Conservation (phyloP, 1,140 invertebrate genomes). For the Oryzaephilus surinamensis region DNA sequence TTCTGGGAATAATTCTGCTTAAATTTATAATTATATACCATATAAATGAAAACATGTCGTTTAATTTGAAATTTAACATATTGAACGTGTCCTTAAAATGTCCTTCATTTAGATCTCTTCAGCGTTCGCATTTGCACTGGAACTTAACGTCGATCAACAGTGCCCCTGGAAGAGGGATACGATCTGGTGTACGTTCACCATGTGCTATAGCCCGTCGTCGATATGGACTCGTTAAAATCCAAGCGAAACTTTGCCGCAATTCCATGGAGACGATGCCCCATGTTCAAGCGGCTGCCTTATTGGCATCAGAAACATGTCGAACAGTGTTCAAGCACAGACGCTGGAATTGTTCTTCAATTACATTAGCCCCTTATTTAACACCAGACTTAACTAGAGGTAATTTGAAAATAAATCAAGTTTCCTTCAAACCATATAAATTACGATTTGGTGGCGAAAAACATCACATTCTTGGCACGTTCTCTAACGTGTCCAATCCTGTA, state of each 20-base stretch:
- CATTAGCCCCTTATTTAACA: slow-evolving; percentile 55
- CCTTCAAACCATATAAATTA: no score
- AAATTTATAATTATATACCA: no score
- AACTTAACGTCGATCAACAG: slow-evolving; percentile 26
- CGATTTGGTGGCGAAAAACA: no score
- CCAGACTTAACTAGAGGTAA: slow-evolving; percentile 68
- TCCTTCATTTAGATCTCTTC: slow-evolving; percentile 32
- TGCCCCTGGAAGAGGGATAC: slow-evolving; percentile 27
- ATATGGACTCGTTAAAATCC: slow-evolving; percentile 32
- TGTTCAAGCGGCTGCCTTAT: slow-evolving; percentile 56
- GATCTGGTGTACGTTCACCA: slow-evolving; percentile 28
- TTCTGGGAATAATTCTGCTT: no score
- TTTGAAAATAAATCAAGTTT: background rate
- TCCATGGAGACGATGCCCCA: slow-evolving; percentile 55
- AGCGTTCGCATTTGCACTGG: slow-evolving; percentile 33
- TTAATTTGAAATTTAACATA: no score
- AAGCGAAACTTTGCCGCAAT: slow-evolving; percentile 31
- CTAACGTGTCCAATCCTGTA: no score
- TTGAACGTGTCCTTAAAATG: no score
- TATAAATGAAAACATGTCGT: no score
- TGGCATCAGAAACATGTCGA: slow-evolving; percentile 60
- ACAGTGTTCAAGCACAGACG: slow-evolving; percentile 57
- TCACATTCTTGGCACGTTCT: no score
- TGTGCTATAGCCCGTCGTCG: slow-evolving; percentile 27
- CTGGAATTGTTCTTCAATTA: slow-evolving; percentile 79